These are phyloP conservation scores for Heliconius melpomene DNA, from an alignment of 1,140 invertebrate species.

Conservation along the genomic window DNA sequence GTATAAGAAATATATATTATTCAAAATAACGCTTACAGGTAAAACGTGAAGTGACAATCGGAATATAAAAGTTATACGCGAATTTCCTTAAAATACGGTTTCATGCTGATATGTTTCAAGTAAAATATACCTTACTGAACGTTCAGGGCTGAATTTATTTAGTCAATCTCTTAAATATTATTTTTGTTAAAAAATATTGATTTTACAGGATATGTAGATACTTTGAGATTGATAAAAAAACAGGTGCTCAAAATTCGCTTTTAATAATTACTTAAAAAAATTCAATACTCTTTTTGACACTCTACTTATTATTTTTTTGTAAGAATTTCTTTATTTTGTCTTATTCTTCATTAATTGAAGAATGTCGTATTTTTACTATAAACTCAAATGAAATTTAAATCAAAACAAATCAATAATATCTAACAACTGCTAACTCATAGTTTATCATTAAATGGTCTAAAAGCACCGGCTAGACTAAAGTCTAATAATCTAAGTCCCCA, in stretches of 20 bases:
- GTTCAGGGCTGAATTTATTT: conserved; percentile 33
- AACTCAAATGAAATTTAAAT: neutral
- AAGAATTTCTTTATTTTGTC: too few species aligned
- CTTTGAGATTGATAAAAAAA: too few species aligned
- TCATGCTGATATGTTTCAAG: conserved; percentile 41
- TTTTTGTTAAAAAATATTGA: too few species aligned
- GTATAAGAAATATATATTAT: neutral
- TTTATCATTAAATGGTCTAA: neutral
- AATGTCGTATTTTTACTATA: neutral
- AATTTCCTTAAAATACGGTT: conserved; percentile 60
- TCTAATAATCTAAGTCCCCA: neutral
- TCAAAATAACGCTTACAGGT: conserved; percentile 3
- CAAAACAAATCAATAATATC: neutral
- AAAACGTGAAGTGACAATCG: conserved; percentile 39
- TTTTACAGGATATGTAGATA: too few species aligned
- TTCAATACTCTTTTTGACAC: too few species aligned
- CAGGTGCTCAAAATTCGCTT: too few species aligned
- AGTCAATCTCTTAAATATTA: neutral
- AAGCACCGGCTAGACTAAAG: neutral
- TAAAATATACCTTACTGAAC: conserved; percentile 33
- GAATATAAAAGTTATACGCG: conserved; percentile 54
- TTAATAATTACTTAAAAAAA: too few species aligned
- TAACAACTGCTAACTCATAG: neutral
- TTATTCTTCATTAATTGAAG: too few species aligned
- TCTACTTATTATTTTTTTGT: too few species aligned